Percentiles rank a stretch among this genome's conserved stretches.
These are phyloP conservation scores for Leptopilina boulardi DNA, from an alignment of 1,140 invertebrate species.

Conservation along the genomic window DNA sequence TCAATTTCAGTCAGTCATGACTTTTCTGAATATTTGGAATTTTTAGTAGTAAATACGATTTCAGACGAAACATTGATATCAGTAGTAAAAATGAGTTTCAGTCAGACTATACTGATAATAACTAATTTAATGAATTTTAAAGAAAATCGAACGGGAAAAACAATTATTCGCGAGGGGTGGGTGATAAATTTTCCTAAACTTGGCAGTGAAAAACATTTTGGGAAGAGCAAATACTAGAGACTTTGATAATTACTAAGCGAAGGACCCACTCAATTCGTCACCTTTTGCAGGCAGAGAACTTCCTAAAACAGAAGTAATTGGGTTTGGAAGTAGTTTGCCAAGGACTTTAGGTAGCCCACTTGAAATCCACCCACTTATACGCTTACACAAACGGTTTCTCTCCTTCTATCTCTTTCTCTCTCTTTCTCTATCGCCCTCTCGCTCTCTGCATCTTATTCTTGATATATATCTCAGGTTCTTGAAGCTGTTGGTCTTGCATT, in stretches of 20 bases:
- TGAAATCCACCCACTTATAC: constrained; percentile 50
- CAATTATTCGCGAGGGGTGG: background rate
- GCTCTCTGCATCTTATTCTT: constrained; percentile 39
- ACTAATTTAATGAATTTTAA: no score
- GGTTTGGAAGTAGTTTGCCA: constrained; percentile 56
- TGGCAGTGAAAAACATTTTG: constrained; percentile 16
- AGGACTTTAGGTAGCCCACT: constrained; percentile 52
- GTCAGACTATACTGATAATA: no score
- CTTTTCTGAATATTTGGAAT: no score
- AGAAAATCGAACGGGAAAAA: no score
- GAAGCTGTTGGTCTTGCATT: constrained; percentile 47
- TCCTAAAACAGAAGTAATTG: constrained; percentile 58
- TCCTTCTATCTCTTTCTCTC: constrained; percentile 43
- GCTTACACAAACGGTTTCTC: constrained; percentile 22
- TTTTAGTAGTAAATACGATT: no score
- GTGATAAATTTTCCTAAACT: background rate
- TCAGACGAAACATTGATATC: no score
- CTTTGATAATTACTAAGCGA: constrained; percentile 18
- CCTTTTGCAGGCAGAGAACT: constrained; percentile 50
- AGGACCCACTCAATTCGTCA: constrained; percentile 47
- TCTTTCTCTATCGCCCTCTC: constrained; percentile 36
- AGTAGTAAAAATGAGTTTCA: no score
- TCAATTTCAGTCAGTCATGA: no score
- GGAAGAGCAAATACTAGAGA: background rate
- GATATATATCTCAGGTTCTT: constrained; percentile 41